phyloP scores from a whole-genome alignment of 2,888 invertebrate genomes.

The Folsomia candida region DNA sequence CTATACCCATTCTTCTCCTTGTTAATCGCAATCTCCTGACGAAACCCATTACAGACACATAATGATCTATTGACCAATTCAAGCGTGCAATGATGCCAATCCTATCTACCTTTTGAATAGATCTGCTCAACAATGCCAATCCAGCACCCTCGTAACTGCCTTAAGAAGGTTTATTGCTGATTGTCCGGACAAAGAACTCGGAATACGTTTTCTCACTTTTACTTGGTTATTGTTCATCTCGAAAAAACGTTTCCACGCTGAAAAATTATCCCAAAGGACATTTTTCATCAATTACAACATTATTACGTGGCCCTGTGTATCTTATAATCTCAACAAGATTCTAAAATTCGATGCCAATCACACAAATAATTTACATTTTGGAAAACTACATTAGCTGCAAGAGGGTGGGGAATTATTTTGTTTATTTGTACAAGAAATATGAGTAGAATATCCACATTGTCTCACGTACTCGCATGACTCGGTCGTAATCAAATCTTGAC shows the following conservation, averaged over 20 bases:
- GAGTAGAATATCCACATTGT: conserved; percentile 10
- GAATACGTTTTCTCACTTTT: not conserved
- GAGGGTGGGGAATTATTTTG: too few relatives aligned
- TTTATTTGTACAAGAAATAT: not conserved
- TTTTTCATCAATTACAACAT: not conserved
- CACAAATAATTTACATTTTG: not conserved
- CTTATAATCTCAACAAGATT: too few relatives aligned
- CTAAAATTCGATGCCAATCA: too few relatives aligned
- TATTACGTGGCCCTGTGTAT: too few relatives aligned
- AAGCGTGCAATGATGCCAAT: not conserved
- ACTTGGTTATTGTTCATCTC: not conserved
- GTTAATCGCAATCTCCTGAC: not conserved
- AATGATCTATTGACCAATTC: not conserved
- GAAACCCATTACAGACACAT: not conserved
- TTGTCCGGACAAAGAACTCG: not conserved
- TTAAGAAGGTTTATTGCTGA: not conserved
- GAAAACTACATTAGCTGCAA: not conserved
- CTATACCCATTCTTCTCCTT: not conserved
- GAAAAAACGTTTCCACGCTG: not conserved
- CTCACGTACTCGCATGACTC: conserved; percentile 14
- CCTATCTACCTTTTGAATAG: not conserved
- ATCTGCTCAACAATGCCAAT: not conserved
- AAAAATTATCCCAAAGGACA: not conserved
- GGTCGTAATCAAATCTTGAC: conserved; percentile 2
- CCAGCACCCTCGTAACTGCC: not conserved